Evolutionary conservation across 2,113 vertebrate genomes (phyloP).

Genomic region (Pavo muticus): DNA sequence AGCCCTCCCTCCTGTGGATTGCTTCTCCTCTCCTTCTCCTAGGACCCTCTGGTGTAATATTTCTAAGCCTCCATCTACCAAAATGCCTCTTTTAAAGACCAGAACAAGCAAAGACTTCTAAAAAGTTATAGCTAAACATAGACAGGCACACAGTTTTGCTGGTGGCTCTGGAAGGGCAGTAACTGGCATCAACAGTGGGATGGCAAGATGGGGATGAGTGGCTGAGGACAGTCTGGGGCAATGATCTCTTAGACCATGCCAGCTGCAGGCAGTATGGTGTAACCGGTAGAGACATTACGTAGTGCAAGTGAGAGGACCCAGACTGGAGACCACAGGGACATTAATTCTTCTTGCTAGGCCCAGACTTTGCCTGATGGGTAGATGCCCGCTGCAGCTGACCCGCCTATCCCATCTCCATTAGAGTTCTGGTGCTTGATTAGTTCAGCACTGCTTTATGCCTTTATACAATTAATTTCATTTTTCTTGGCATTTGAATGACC

Average conservation of each 20-base stretch:
- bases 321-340: background rate
- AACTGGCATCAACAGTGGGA: background rate
- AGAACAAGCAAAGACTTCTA: background rate
- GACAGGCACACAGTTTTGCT: fast-evolving
- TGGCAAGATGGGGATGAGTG: background rate
- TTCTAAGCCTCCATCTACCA: background rate
- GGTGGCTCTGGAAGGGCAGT: background rate
- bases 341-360: background rate
- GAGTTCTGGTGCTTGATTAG: background rate
- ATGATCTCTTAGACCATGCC: background rate
- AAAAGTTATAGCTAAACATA: background rate
- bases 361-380: background rate
- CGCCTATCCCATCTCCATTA: background rate
- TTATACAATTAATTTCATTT: constrained; percentile 20
- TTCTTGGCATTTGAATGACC: constrained; percentile 22
- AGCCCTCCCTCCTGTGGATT: background rate
- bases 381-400: background rate
- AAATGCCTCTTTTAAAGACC: background rate
- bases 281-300: background rate
- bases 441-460: background rate
- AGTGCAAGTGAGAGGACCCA: background rate
- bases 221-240: background rate
- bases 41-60: background rate
- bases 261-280: background rate
- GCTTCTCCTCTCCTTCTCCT: background rate